Evolutionary conservation across 2,797 vertebrate species (phyloP).

Genomic region (Vultur gryphus): DNA sequence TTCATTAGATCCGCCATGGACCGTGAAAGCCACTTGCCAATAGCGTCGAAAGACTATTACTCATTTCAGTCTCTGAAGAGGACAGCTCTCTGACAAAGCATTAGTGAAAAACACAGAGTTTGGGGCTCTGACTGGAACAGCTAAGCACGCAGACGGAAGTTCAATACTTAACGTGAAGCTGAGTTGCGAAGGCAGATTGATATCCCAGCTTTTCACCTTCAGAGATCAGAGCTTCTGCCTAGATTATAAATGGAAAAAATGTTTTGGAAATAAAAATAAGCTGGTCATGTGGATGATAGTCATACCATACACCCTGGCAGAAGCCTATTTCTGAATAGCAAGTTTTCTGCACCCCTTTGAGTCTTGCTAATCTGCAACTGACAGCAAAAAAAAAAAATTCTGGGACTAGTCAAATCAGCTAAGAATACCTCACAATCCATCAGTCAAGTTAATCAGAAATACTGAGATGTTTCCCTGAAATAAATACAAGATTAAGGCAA

Average conservation of each 20-base stretch:
- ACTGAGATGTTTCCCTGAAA: neutral
- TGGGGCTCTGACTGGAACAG: neutral
- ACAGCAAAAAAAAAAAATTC: neutral
- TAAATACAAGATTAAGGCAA: neutral
- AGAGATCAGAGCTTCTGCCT: neutral
- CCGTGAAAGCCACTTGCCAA: constrained; percentile 66
- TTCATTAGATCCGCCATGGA: constrained; percentile 55
- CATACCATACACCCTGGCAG: neutral
- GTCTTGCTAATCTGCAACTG: neutral
- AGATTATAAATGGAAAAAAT: neutral
- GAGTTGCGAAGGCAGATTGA: neutral
- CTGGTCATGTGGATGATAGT: neutral
- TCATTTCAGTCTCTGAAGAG: constrained; percentile 51
- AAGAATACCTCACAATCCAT: neutral
- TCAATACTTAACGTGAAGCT: neutral
- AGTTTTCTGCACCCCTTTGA: neutral
- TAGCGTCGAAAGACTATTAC: constrained; percentile 38
- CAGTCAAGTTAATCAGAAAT: constrained; percentile 11
- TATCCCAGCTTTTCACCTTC: neutral
- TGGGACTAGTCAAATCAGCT: neutral
- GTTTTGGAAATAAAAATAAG: neutral
- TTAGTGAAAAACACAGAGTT: neutral
- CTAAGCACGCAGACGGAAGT: neutral
- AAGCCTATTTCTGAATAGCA: neutral
- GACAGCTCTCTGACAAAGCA: constrained; percentile 35